phyloP scores from a whole-genome alignment of 2,113 vertebrate genomes.

The Sylvicapra grimmia region DNA sequence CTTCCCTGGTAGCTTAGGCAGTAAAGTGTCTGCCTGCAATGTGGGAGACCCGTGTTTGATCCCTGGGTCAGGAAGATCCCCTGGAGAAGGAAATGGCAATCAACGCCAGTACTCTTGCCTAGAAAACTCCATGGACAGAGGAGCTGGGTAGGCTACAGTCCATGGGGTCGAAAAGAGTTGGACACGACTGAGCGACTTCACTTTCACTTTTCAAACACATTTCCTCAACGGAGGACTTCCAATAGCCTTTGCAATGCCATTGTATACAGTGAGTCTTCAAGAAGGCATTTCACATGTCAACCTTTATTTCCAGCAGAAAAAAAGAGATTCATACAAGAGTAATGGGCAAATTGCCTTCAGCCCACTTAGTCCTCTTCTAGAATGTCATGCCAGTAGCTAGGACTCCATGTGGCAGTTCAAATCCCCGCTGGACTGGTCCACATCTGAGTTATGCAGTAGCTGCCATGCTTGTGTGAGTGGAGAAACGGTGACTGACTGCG shows the following conservation, averaged over 20 bases:
- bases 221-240: neutral
- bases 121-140: neutral
- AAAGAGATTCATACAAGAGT: neutral
- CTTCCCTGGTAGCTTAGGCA: neutral
- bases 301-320: neutral
- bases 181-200: neutral
- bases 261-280: neutral
- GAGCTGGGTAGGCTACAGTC: neutral
- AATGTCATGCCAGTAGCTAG: neutral
- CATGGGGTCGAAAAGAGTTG: neutral
- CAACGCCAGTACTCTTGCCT: neutral
- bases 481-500: accelerated
- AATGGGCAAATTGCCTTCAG: neutral
- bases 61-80: neutral
- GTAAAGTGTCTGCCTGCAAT: neutral
- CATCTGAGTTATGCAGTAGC: neutral
- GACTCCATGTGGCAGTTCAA: accelerated
- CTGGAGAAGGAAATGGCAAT: neutral
- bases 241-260: neutral
- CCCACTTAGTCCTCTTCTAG: neutral
- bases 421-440: neutral
- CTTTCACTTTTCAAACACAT: neutral
- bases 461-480: too few species aligned
- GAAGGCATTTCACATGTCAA: neutral
- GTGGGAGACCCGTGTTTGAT: neutral